phyloP scores from a whole-genome alignment of 2,888 invertebrate species.

The Chymomyza procnemis region DNA sequence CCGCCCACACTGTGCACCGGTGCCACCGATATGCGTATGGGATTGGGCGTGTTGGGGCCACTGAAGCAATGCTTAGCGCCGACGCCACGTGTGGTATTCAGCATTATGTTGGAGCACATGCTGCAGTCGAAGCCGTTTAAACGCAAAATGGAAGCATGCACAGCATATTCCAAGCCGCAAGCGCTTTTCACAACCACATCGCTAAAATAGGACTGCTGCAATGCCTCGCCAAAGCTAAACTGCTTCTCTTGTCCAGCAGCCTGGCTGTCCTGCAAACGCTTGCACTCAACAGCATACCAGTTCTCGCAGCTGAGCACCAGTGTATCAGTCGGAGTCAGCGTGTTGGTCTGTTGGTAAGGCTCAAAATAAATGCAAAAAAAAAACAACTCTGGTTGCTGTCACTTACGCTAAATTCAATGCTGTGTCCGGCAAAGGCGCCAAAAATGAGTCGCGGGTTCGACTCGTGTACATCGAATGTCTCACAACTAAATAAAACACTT shows the following conservation, averaged over 20 bases:
- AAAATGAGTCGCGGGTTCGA: conserved; percentile 79
- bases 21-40: conserved; percentile 67
- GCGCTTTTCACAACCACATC: conserved; percentile 79
- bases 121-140: conserved; percentile 80
- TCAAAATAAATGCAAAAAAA: neutral
- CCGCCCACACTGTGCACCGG: conserved; percentile 18
- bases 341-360: conserved; percentile 78
- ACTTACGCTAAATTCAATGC: conserved; percentile 82
- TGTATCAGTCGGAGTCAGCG: conserved; percentile 80
- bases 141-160: conserved; percentile 81
- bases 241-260: conserved; percentile 80
- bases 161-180: conserved; percentile 78
- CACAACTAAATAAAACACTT: conserved; percentile 83
- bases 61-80: conserved; percentile 33
- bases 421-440: conserved; percentile 83
- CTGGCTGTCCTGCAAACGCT: conserved; percentile 80
- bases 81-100: neutral
- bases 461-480: conserved; percentile 82
- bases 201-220: conserved; percentile 84
- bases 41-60: conserved; percentile 51
- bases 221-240: conserved; percentile 83
- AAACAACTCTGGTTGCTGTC: too few relatives aligned
- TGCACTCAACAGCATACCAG: conserved; percentile 83
- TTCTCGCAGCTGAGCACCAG: conserved; percentile 82
- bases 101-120: conserved; percentile 77